Base-by-base conservation (phyloP, 2,888 invertebrate genomes). In the Harpalus rufipes region DNA sequence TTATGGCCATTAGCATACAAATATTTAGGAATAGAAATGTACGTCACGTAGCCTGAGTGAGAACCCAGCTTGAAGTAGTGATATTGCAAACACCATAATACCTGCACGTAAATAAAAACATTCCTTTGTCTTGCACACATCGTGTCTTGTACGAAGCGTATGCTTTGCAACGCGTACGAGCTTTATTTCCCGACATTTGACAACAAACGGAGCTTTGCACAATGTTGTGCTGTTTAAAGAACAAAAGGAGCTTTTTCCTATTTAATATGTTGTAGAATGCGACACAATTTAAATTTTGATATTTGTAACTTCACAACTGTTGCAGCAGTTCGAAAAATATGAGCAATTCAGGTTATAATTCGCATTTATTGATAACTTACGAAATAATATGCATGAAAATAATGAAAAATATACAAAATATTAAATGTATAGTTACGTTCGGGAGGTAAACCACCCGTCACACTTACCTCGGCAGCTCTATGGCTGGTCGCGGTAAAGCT, bases 61-160 rank as follows among this genome's bases (percentile, higher is more conserved):
- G 21, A 61, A 18, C 68, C 44, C 58, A 7, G 21, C 32, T 16
- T n/a, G 25, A 32, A 78, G 51, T 78, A 78, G 74, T 74, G 74
- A 81, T 81, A 81, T 81, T 81, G 44, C 72, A 44, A 39, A 80
- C 63, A 16, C 81, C 44, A 61, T 81, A 63, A 81, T 81, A 68
- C 81, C 81, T 81, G 68, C 81, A 81, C 81, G 81, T 81, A 81
- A 81, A 72, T 81, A 81, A 81, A 81, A 81, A 81, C 81, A 21
- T 74, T 74, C 78, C 56, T 78, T 78, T 78, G 78, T 78, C 78
- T 78, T 78, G 78, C 21, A 78, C 56, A 78, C 78, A 78, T 65
- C 44, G 8, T 10, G 6, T 51, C 44, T 2, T 12, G 44, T 51
- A 51, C 0, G 32, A 12, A 51, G 44, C 44, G 44, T 51, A 51